These are phyloP conservation scores for Lysiphlebus fabarum DNA, from an alignment of 1,140 invertebrate species.

Conservation along the genomic window DNA sequence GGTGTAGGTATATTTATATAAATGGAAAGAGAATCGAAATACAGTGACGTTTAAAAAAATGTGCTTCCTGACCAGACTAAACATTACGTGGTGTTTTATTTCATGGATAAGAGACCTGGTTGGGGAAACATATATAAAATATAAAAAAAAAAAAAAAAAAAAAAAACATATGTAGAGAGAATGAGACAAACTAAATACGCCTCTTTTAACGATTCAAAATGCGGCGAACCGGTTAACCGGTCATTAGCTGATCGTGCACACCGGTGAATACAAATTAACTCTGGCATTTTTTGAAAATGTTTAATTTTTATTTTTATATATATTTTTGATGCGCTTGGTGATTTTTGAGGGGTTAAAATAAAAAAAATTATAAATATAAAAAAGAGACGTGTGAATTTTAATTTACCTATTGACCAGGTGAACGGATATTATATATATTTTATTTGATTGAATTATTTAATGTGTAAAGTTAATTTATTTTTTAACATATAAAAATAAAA, in stretches of 20 bases:
- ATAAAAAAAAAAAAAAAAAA: neutral
- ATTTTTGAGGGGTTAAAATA: conserved; percentile 2
- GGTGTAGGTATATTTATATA: neutral
- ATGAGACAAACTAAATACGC: conserved; percentile 15
- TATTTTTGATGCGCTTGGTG: neutral
- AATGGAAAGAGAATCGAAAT: too few species aligned
- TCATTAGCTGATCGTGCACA: conserved; percentile 49
- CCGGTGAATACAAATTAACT: conserved; percentile 31
- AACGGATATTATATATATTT: conserved; percentile 16
- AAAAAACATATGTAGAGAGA: neutral
- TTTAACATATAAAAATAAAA: neutral
- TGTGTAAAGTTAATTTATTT: neutral
- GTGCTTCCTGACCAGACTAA: conserved; percentile 12
- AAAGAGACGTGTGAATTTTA: conserved; percentile 12
- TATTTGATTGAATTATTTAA: neutral
- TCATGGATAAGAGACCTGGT: too few species aligned
- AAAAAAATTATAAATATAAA: neutral
- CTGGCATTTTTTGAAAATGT: conserved; percentile 19
- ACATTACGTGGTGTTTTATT: neutral
- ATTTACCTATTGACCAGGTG: conserved; percentile 16
- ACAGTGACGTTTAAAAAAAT: conserved; percentile 17
- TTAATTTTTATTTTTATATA: conserved; percentile 16
- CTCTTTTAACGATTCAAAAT: conserved; percentile 31
- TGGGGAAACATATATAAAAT: too few species aligned
- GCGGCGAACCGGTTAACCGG: conserved; percentile 53